phyloP scores from a whole-genome alignment of 2,888 invertebrate species.

The Gari tellinella region DNA sequence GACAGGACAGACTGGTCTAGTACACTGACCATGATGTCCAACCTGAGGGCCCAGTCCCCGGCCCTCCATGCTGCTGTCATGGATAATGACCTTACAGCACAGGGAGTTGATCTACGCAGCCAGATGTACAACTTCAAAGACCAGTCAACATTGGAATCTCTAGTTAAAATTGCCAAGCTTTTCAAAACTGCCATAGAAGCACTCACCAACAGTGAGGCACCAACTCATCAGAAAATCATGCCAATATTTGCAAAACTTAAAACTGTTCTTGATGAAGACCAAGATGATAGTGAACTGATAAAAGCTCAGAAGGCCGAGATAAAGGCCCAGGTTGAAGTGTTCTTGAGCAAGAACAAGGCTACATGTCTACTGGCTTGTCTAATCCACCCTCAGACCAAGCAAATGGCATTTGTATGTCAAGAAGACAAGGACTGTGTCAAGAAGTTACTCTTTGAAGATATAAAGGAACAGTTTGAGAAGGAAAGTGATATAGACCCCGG shows the following conservation, averaged over 20 bases:
- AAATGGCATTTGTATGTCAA: constrained; percentile 54
- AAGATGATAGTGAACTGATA: constrained; percentile 35
- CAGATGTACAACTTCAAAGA: constrained; percentile 38
- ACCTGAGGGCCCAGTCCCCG: constrained; percentile 37
- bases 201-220: constrained; percentile 38
- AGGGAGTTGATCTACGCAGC: constrained; percentile 42
- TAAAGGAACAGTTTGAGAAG: constrained; percentile 28
- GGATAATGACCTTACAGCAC: constrained; percentile 42
- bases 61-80: constrained; percentile 50
- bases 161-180: constrained; percentile 39
- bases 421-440: constrained; percentile 40
- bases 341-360: constrained; percentile 27
- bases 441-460: constrained; percentile 40
- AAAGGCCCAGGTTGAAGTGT: constrained; percentile 31
- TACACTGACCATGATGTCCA: constrained; percentile 38
- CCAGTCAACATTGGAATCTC: constrained; percentile 43
- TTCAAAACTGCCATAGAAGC: constrained; percentile 56
- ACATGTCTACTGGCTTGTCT: constrained; percentile 46
- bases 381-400: constrained; percentile 57
- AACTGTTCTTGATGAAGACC: constrained; percentile 36
- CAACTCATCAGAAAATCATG: constrained; percentile 52
- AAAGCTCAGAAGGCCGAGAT: constrained; percentile 29
- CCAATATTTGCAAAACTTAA: constrained; percentile 56
- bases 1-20: constrained; percentile 37
- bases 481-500: constrained; percentile 7